Conservation (phyloP, 2,113 vertebrate species). For the Pterocles orientalis region DNA sequence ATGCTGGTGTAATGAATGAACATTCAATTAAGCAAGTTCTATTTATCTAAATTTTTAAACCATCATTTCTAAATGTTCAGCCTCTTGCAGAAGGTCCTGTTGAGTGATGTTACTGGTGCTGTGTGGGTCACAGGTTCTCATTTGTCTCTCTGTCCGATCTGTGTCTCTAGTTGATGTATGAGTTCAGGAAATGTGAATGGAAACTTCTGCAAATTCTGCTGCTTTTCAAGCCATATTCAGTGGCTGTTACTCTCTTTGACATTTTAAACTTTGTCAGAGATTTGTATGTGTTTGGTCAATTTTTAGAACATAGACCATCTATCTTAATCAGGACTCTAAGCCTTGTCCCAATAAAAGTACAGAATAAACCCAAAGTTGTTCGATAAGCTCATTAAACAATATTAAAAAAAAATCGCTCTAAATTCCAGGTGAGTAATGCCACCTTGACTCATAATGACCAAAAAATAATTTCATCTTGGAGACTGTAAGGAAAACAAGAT, state of each 20-base stretch:
- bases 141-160: background rate
- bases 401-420: constrained; percentile 5
- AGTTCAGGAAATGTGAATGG: background rate
- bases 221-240: background rate
- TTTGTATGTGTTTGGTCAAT: background rate
- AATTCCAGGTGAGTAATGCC: constrained; percentile 21
- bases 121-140: background rate
- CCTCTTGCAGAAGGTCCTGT: background rate
- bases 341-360: background rate
- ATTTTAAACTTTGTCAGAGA: background rate
- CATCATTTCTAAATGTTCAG: background rate
- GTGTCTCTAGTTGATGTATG: background rate
- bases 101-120: background rate
- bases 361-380: background rate
- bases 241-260: background rate
- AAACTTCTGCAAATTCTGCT: background rate
- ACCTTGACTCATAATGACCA: background rate
- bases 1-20: background rate
- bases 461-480: background rate
- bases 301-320: background rate
- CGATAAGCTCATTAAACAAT: background rate
- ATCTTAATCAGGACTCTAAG: background rate
- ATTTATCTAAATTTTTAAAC: background rate
- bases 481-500: background rate
- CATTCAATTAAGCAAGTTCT: background rate